Base-by-base conservation (phyloP, 1,140 invertebrate genomes). In the Apis cerana region DNA sequence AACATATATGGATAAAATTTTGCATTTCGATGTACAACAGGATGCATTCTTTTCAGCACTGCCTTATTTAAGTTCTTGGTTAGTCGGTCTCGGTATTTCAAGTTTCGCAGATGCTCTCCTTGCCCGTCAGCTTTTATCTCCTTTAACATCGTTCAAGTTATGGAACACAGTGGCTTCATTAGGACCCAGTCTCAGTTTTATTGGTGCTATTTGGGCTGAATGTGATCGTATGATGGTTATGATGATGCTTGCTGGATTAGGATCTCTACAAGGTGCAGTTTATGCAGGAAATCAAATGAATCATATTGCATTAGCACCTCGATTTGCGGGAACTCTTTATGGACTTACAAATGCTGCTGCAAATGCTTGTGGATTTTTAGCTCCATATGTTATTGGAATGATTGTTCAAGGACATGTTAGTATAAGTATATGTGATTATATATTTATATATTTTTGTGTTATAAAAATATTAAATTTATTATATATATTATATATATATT, bases 1-100 rank as follows among this genome's bases (percentile, higher is more conserved):
- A 2, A 98, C 97, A 0, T 99, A 99, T 90, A 98, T 99, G 97
- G 97, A 97, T 85, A 96, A 98, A 93, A 97, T 99, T 81, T 94
- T 99, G 64, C 97, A 98, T 91, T 98, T 98, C 88, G 96, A 98
- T 89, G 97, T 99, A 71, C 95, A 98, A 92, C 83, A 90, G 43
- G 88, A 94, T 59, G 91, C 93, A 74, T 91, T 91, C 77, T 82
- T 94, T 5, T 93, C 94, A 21, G 91, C 93, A 17, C 80, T 94
- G 56, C 94, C 94, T 50, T 94, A 94, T 75, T 78, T 94, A 52
- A 94, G 90, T 11, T 90, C 93, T 21, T 97, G 97, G 97, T 94
- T 96, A 75, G 95, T 95, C 70, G 97, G 96, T 64, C 95, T 97
- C 61, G 85, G 95, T 15, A 95, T 96, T 70, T 97, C 96, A 85